These are phyloP conservation scores for Pocillopora meandrina DNA, from an alignment of 92 coral and sea anemone species.

Conservation along the genomic window DNA sequence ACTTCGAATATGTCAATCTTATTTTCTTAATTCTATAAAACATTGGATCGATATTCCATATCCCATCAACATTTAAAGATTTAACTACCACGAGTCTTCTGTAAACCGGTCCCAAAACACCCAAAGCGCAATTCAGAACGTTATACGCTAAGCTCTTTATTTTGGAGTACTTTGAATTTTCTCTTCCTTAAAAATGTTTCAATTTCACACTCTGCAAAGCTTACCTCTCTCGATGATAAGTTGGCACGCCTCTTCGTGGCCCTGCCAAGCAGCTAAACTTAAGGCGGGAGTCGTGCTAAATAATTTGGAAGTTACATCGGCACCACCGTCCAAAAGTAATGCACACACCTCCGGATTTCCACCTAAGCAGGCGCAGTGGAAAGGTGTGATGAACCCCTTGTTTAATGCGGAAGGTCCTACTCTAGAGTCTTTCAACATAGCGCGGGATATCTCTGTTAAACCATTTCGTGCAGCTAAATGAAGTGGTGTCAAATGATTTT, in stretches of 20 bases:
- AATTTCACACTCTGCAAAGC: background rate
- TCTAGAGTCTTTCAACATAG: slow-evolving; percentile 30
- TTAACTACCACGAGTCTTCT: no score
- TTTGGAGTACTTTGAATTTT: background rate
- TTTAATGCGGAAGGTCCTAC: background rate
- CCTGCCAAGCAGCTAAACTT: slow-evolving; percentile 54
- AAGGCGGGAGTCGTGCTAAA: slow-evolving; percentile 40
- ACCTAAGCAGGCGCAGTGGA: slow-evolving; percentile 52
- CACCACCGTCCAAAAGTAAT: slow-evolving; percentile 44
- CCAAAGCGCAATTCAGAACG: no score
- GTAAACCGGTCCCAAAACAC: no score
- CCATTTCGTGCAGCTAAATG: slow-evolving; percentile 61
- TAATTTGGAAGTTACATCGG: slow-evolving; percentile 32
- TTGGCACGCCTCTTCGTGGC: slow-evolving; percentile 44
- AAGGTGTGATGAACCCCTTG: slow-evolving; percentile 12
- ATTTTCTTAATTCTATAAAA: no score
- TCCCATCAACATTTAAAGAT: no score
- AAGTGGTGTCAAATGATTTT: slow-evolving; percentile 27
- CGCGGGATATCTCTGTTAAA: slow-evolving; percentile 19
- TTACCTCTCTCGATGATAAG: slow-evolving; percentile 49
- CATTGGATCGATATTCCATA: no score
- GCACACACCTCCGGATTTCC: slow-evolving; percentile 50
- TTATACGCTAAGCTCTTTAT: no score
- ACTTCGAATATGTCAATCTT: no score
- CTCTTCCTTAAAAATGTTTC: background rate